Evolutionary conservation across 2,888 invertebrate species (phyloP), one percentile per base, ranked within the genome.

Genomic region (Patella ulyssiponensis): DNA sequence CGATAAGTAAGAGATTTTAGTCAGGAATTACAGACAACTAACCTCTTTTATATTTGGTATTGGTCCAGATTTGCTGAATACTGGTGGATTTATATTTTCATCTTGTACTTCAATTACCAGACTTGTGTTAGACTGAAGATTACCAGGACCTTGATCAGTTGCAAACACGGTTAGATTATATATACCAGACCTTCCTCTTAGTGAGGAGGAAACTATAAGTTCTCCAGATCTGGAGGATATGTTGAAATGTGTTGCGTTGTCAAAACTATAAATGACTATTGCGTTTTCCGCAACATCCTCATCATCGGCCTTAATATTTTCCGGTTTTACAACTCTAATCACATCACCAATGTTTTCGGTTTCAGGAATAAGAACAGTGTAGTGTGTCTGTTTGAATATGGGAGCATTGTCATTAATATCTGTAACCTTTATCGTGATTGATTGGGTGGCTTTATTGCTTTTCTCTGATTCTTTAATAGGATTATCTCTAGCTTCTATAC

Each of bases 71-170:
- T 79, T 14, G 0, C 79, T 76, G 80, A 88, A 87, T 23, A 72
- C 75, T 0, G 98, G 98, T 0, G 94, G 93, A 88, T 98, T 97
- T 89, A 98, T 97, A 91, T 98, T 98, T 0, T 98, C 96, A 91
- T 98, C 98, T 27, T 95, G 94, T 79, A 98, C 95, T 0, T 95
- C 95, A n/a, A 98, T 95, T 53, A 79, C 77, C 15, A 89, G 81
- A 23, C 74, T 80, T 7, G 82, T 77, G 11, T 75, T 76, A 4
- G 79, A 81, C 7, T 81, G 82, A 1, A 69, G 74, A 3, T 78
- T 74, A 3, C 82, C 84, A 11, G 78, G 82, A 11, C 85, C 86
- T 14, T 75, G 23, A 76, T 86, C 86, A 44, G 79, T 79, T n/a
- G 84, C 86, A 15, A 83, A 56, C 14, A 86, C 81, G 17, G 74